Percentiles rank a stretch among this genome's conserved stretches.
Evolutionary conservation across 2,797 vertebrate species (phyloP).

Genomic region (Sylvilagus floridanus): DNA sequence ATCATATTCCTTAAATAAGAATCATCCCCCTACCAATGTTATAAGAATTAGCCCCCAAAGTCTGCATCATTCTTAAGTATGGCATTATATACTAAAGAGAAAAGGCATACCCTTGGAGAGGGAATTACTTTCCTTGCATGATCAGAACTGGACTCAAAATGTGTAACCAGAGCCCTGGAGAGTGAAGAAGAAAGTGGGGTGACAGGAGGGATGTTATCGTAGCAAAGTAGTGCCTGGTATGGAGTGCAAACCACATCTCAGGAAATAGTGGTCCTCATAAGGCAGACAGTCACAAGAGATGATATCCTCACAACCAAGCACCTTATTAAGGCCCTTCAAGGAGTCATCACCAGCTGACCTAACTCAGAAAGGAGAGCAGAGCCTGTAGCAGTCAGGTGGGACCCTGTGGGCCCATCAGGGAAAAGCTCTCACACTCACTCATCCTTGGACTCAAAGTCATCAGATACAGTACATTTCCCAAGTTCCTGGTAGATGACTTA

Average conservation of each 20-base stretch:
- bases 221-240: not conserved
- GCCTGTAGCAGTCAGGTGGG: not conserved
- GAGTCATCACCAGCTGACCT: not conserved
- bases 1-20: not conserved
- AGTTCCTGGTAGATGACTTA: not conserved
- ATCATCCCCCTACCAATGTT: not conserved
- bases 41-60: not conserved
- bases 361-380: not conserved
- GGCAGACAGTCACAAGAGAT: not conserved
- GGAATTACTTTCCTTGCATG: not conserved
- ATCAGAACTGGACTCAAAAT: not conserved
- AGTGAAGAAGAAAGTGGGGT: not conserved
- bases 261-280: not conserved
- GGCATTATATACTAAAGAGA: not conserved
- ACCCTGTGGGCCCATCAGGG: not conserved
- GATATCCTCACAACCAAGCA: not conserved
- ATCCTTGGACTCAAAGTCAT: not conserved
- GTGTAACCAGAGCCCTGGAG: not conserved
- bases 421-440: not conserved
- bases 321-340: not conserved
- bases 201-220: not conserved
- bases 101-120: not conserved
- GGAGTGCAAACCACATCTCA: not conserved
- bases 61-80: not conserved
- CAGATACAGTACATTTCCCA: too few relatives aligned